Evolutionary conservation across 2,797 vertebrate species (phyloP), one percentile per base, ranked within the genome.

Genomic region (Lagodon rhomboides): DNA sequence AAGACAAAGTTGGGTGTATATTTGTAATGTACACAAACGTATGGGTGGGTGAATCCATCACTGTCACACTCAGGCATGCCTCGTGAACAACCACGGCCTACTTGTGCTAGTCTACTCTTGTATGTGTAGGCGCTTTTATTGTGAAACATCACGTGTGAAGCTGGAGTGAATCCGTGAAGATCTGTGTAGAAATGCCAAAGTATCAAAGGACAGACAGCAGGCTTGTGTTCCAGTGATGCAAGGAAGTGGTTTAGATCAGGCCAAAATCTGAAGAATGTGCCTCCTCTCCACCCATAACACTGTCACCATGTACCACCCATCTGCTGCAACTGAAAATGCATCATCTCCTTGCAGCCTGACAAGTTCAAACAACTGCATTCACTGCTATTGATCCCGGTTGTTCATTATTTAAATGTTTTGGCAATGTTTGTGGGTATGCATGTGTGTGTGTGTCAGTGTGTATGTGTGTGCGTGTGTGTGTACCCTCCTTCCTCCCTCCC

Each of bases 31-130:
- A 81, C 68, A 87, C 76, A 87, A 55, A 80, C 22, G 55, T 73
- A 69, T 62, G 77, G 68, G 77, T 84, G 86, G 79, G 17, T 82
- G 61, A 80, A 87, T 87, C 68, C 69, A 75, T 87, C 87, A 85
- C 61, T 84, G 86, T 87, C 83, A 62, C 67, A 63, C 61, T 66
- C 47, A 59, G 73, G 54, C 61, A 79, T 83, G 72, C 68, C 61
- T 80, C 23, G 27, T 68, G 62, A 82, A 63, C 55, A 77, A 38
- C 70, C 43, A n/a, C 34, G 67, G 56, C 62, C 44, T 53, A 44
- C 72, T 77, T 56, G 56, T 73, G 65, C 85, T 77, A 68, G 82
- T 86, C 82, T 58, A 49, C 64, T 79, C 87, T 85, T 88, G 87
- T 71, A 64, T 3, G 18, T 73, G 80, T 54, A 65, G 70, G 54